Evolutionary conservation across 1,140 invertebrate species (phyloP).

Genomic region (Sesamia nonagrioides): DNA sequence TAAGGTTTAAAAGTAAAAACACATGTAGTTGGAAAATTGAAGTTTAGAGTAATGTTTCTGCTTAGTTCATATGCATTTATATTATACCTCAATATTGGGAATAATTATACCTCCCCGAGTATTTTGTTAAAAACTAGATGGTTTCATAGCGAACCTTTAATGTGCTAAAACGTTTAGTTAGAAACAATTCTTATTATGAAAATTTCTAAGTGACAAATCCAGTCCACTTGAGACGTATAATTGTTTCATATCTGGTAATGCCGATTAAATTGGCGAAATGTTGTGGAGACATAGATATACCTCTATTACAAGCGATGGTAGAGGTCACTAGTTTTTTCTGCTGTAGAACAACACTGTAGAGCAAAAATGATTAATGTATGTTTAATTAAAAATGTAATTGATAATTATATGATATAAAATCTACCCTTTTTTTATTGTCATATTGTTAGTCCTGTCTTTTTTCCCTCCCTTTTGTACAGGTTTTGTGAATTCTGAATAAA

Average conservation of each 20-base stretch:
- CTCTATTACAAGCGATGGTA: conserved; percentile 67
- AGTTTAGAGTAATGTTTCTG: conserved; percentile 57
- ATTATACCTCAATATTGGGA: conserved; percentile 49
- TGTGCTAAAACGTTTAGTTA: conserved; percentile 46
- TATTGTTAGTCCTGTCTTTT: background rate
- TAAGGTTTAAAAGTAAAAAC: conserved; percentile 57
- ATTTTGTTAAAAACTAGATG: conserved; percentile 41
- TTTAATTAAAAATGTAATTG: conserved; percentile 77
- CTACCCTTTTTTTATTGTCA: background rate
- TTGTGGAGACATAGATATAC: conserved; percentile 56
- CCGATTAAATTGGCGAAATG: conserved; percentile 44
- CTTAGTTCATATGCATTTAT: conserved; percentile 67
- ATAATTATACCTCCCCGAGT: conserved; percentile 40
- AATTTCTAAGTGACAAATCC: conserved; percentile 34
- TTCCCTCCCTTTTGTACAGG: background rate
- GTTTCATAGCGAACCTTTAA: conserved; percentile 26
- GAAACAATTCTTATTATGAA: conserved; percentile 31
- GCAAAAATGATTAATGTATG: conserved; percentile 78
- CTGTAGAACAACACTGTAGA: conserved; percentile 76
- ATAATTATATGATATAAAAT: conserved; percentile 71
- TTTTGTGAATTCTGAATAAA: conserved; percentile 4
- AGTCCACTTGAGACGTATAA: conserved; percentile 39
- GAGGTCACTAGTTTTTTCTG: conserved; percentile 72
- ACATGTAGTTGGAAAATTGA: conserved; percentile 58
- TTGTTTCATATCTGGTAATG: conserved; percentile 43